Conservation (phyloP, 1,140 invertebrate species). For the Drosophila persimilis region DNA sequence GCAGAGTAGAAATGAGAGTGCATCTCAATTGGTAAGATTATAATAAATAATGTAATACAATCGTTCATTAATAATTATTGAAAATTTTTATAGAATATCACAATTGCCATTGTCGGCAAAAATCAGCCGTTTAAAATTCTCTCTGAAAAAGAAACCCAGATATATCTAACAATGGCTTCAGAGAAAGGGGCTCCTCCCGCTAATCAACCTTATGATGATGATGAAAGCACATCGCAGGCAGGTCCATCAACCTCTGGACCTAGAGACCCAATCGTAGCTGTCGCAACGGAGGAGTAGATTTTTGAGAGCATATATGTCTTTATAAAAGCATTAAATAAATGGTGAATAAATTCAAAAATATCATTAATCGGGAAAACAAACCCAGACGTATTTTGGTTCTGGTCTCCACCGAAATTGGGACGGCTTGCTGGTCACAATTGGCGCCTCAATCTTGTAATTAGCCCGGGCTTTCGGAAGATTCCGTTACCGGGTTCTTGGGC, state of each 20-base stretch:
- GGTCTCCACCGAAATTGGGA: no score
- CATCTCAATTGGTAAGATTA: constrained; percentile 48
- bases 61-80: neutral
- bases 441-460: no score
- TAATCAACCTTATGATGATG: constrained; percentile 19
- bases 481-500: no score
- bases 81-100: constrained; percentile 44
- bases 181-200: constrained; percentile 3
- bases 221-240: constrained; percentile 12
- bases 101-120: constrained; percentile 86
- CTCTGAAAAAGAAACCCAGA: constrained; percentile 89
- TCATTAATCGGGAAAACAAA: no score
- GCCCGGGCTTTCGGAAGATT: no score
- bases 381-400: no score
- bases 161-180: constrained; percentile 84
- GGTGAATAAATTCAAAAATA: no score
- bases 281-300: constrained; percentile 21
- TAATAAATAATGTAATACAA: neutral
- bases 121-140: constrained; percentile 90
- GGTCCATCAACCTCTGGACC: constrained; percentile 16
- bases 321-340: no score
- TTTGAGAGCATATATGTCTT: no score
- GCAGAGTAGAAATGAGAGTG: constrained; percentile 34
- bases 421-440: no score
- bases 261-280: constrained; percentile 25